phyloP scores from a whole-genome alignment of 2,113 vertebrate genomes.

The Microtus oregoni region DNA sequence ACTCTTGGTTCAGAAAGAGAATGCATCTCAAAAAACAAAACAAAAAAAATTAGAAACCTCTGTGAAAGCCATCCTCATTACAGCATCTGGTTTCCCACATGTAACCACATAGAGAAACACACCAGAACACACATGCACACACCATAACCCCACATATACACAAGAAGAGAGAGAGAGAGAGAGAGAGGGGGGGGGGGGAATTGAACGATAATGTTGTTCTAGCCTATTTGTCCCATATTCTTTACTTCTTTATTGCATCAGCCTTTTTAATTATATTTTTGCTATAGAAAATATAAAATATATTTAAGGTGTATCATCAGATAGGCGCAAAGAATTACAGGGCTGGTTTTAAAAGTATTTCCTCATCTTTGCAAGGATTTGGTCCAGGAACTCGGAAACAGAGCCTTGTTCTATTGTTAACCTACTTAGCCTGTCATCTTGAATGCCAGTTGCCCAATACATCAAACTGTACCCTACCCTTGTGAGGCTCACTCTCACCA shows the following conservation, averaged over 20 bases:
- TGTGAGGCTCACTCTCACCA: neutral
- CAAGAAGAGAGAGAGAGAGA: no score
- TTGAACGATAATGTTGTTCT: neutral
- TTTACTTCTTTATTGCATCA: neutral
- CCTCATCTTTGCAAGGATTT: neutral
- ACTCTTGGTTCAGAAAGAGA: neutral
- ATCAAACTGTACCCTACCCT: neutral
- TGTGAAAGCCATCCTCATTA: neutral
- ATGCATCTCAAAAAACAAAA: neutral
- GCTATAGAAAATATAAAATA: neutral
- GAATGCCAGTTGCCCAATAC: neutral
- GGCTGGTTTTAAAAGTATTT: neutral
- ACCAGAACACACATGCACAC: neutral
- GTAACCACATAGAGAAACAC: neutral
- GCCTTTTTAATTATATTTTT: slow-evolving; percentile 29
- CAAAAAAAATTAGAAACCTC: neutral
- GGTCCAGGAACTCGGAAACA: neutral
- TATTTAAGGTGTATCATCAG: neutral
- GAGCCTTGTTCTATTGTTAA: neutral
- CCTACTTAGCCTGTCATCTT: neutral
- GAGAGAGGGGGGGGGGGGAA: fast-evolving
- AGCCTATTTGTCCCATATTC: neutral
- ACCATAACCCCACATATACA: neutral
- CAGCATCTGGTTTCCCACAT: neutral
- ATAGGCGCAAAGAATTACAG: neutral